phyloP scores from a whole-genome alignment of 2,888 invertebrate species.

The Orthosia gothica region DNA sequence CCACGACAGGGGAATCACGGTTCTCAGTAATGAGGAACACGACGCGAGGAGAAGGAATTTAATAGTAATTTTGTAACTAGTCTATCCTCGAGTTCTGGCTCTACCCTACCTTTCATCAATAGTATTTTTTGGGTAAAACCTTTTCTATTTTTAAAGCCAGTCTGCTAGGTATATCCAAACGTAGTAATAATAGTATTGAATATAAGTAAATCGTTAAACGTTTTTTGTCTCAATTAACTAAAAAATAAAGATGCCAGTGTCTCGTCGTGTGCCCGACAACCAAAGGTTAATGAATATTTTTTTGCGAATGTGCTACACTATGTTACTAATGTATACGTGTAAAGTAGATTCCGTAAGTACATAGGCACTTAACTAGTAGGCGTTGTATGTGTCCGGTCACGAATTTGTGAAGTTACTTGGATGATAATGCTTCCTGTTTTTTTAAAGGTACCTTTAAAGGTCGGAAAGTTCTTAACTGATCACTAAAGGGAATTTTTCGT shows the following conservation, averaged over 20 bases:
- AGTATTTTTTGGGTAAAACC: too few relatives aligned
- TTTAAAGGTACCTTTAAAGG: background rate
- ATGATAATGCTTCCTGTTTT: conserved; percentile 2
- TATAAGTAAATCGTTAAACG: background rate
- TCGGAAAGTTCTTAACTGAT: background rate
- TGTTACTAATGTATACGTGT: conserved; percentile 27
- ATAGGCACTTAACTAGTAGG: background rate
- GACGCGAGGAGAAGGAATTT: too few relatives aligned
- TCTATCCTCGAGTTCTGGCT: too few relatives aligned
- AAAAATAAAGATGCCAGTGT: conserved; percentile 18
- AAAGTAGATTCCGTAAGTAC: conserved; percentile 23
- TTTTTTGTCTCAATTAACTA: conserved; percentile 25
- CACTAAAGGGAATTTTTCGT: background rate
- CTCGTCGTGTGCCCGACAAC: background rate
- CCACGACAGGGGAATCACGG: too few relatives aligned
- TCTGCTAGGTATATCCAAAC: background rate
- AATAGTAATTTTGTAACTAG: too few relatives aligned
- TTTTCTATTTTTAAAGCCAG: background rate
- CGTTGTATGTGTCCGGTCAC: conserved; percentile 43
- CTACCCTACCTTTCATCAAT: too few relatives aligned
- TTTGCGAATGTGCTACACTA: conserved; percentile 24
- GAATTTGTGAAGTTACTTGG: conserved; percentile 1
- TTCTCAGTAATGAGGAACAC: too few relatives aligned
- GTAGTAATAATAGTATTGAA: background rate
- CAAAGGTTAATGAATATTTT: conserved; percentile 54